phyloP scores from a whole-genome alignment of 2,888 invertebrate genomes.

The Ichneumoninae sp. region DNA sequence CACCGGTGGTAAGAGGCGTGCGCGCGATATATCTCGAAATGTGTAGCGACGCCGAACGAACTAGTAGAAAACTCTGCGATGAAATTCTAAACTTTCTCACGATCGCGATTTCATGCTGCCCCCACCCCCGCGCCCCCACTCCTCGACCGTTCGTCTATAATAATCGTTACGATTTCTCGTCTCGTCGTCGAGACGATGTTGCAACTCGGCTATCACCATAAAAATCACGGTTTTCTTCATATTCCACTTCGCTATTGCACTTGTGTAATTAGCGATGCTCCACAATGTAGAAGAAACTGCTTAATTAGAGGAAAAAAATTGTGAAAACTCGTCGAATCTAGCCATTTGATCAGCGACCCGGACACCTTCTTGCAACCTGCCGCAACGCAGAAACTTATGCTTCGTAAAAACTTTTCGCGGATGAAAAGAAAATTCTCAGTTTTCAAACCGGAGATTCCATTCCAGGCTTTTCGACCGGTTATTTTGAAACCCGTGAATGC shows the following conservation, averaged over 20 bases:
- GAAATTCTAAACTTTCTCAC: constrained; percentile 65
- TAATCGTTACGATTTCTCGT: constrained; percentile 20
- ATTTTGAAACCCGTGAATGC: background rate
- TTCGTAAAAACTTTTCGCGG: background rate
- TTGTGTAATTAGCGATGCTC: background rate
- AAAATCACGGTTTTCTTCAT: background rate
- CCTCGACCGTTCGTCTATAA: background rate
- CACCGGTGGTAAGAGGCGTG: constrained; percentile 15
- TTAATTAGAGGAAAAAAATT: background rate
- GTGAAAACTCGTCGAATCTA: background rate
- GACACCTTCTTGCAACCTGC: background rate
- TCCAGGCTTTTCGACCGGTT: background rate
- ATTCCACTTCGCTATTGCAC: background rate
- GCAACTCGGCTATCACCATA: background rate
- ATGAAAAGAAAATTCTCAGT: background rate
- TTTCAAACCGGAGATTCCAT: background rate
- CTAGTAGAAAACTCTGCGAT: constrained; percentile 37
- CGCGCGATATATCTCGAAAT: constrained; percentile 51
- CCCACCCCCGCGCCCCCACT: background rate
- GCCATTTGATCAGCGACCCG: background rate
- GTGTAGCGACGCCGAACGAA: constrained; percentile 59
- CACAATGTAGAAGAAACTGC: background rate
- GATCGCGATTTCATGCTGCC: constrained; percentile 52
- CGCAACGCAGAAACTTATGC: background rate
- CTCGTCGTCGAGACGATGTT: background rate